Evolutionary conservation across 1,140 invertebrate genomes (phyloP).

Genomic region (Mizuhopecten yessoensis): DNA sequence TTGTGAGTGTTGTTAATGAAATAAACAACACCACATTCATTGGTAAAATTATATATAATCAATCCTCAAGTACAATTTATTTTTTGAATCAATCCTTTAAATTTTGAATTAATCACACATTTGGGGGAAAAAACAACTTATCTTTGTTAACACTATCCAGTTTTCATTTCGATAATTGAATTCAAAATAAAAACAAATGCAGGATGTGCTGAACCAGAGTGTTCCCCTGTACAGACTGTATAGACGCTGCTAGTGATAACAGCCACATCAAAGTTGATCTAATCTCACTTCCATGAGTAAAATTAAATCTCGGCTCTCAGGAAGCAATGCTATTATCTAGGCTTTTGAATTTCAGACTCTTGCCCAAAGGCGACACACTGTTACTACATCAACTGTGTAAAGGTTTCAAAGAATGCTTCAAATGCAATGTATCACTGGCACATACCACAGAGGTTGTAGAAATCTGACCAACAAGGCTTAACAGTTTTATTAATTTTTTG

Average conservation of each 20-base stretch:
- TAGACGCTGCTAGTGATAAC: not conserved
- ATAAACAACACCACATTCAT: too few species aligned
- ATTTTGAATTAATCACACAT: not conserved
- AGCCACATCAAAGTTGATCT: conserved; percentile 33
- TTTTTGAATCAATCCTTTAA: not conserved
- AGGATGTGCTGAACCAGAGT: not conserved
- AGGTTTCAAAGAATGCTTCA: not conserved
- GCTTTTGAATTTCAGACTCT: not conserved
- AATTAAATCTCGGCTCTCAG: not conserved
- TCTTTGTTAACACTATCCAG: not conserved
- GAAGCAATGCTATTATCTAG: conserved; percentile 12
- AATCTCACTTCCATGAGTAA: conserved; percentile 13
- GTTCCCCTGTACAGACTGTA: not conserved
- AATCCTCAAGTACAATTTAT: not conserved
- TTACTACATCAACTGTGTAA: not conserved
- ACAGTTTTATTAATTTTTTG: not conserved
- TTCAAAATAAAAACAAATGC: conserved; percentile 7
- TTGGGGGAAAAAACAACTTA: not conserved
- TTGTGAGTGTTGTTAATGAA: too few species aligned
- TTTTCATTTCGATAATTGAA: not conserved
- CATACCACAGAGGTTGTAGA: not conserved
- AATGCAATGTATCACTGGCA: not conserved
- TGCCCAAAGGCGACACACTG: not conserved
- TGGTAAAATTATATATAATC: too few species aligned
- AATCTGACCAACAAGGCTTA: conserved; percentile 38